Base-by-base conservation (phyloP, 2,888 invertebrate genomes). In the Drepanosiphum platanoidis region DNA sequence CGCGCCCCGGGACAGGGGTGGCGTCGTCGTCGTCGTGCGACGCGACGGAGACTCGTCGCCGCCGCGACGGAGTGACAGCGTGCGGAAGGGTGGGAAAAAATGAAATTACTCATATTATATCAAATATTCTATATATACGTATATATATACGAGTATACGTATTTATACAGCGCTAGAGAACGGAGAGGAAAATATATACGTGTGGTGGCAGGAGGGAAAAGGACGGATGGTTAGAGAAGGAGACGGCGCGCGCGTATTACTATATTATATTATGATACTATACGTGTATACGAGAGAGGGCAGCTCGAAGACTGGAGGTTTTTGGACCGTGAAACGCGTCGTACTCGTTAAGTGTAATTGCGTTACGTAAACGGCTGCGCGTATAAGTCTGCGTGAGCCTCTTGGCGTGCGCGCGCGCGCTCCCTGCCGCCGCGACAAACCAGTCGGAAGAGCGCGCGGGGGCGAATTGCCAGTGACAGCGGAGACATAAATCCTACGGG, bases 291-390 rank as follows among this genome's bases (percentile, higher is more conserved):
- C 13, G 18, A 72, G 8, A 22, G 46, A 79, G 68, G 46, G 66
- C n/a, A 18, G 42, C 32, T n/a, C 42, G 46, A 68, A 66, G 79
- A 46, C 34, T 22, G 30, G 74, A 82, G 71, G 72, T 32, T 74
- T 74, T 74, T 83, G 82, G 64, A 83, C 82, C 82, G 82, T 83
- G 74, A 83, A 83, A 83, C 82, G 79, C 79, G 74, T 83, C 15
- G 82, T 83, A 83, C 82, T 83, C 82, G 82, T 83, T 83, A 83
- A 83, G 82, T 74, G 74, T 83, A 83, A 83, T 83, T 83, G 82
- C 82, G 82, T 83, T 75, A 83, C 74, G 83, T 75, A 68, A 75
- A 75, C 83, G 83, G 75, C 46, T 83, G 82, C 72, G n/a, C n/a
- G n/a, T n/a, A n/a, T 27, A 75, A 66, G 64, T 46, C 64, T 52